Evolutionary conservation across 2,888 invertebrate species (phyloP).

Genomic region (Mythimna loreyi): DNA sequence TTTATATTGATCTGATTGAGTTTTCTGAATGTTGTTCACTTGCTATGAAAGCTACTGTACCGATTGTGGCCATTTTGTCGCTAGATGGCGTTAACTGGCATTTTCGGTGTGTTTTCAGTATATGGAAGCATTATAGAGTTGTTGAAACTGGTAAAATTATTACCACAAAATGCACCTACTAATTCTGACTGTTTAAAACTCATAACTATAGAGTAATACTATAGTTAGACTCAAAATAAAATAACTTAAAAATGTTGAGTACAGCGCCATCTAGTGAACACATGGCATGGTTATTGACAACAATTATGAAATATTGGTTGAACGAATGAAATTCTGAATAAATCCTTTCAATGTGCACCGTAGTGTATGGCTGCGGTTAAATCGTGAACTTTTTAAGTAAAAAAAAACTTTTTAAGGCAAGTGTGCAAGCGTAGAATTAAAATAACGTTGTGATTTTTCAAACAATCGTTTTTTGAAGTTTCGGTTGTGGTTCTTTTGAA

Average conservation of each 20-base stretch:
- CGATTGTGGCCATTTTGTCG: too few relatives aligned
- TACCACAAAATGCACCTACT: too few relatives aligned
- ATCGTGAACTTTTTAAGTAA: conserved; percentile 32
- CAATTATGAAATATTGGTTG: conserved; percentile 14
- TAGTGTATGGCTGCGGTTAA: conserved; percentile 63
- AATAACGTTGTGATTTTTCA: conserved; percentile 69
- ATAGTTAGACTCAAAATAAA: too few relatives aligned
- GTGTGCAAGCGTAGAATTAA: conserved; percentile 71
- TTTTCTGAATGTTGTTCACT: conserved; percentile 12
- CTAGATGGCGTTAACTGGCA: too few relatives aligned
- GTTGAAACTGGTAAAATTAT: too few relatives aligned
- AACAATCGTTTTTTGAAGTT: conserved; percentile 64
- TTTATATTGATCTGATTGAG: conserved; percentile 20
- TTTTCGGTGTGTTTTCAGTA: too few relatives aligned
- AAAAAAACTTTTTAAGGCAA: conserved; percentile 65
- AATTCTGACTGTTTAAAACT: too few relatives aligned
- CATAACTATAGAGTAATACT: too few relatives aligned
- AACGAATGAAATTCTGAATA: not conserved
- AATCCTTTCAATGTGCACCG: conserved; percentile 16
- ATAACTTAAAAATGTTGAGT: too few relatives aligned
- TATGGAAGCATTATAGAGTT: too few relatives aligned
- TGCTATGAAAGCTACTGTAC: too few relatives aligned
- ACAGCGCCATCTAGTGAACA: too few relatives aligned
- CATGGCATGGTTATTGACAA: not conserved
- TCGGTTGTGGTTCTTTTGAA: conserved; percentile 75